A percentile compares a stretch with the other conserved stretches of the same genome.
Conservation (phyloP, 2,888 invertebrate genomes). For the Vannuccia rotundouncinata region DNA sequence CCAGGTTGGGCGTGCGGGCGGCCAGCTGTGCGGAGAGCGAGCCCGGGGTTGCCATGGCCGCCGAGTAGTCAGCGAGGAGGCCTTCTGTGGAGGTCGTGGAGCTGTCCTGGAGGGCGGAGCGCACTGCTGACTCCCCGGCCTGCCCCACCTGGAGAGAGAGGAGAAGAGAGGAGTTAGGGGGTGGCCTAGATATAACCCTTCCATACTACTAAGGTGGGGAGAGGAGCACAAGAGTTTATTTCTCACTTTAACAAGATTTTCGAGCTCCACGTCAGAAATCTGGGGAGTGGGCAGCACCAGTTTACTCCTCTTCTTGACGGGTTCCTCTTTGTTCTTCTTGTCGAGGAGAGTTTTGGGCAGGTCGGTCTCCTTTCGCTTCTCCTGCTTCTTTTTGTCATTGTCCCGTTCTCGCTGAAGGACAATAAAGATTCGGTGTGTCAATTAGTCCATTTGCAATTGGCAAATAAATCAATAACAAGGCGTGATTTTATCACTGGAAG, state of each 20-base stretch:
- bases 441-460: too few relatives aligned
- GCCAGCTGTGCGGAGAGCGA: neutral
- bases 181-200: too few relatives aligned
- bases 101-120: neutral
- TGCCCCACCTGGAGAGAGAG: neutral
- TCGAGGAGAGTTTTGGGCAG: slow-evolving; percentile 75
- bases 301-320: slow-evolving; percentile 83
- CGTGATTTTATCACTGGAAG: too few relatives aligned
- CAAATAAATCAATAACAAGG: too few relatives aligned
- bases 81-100: neutral
- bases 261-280: slow-evolving; percentile 73
- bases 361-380: slow-evolving; percentile 89
- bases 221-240: too few relatives aligned
- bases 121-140: slow-evolving; percentile 13
- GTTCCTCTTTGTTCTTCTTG: slow-evolving; percentile 62
- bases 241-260: slow-evolving; percentile 31
- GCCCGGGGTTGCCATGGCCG: slow-evolving; percentile 16
- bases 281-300: slow-evolving; percentile 91
- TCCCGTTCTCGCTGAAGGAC: slow-evolving; percentile 70
- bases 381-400: slow-evolving; percentile 88
- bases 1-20: neutral
- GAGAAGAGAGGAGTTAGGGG: neutral
- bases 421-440: slow-evolving; percentile 63
- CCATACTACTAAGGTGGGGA: neutral
- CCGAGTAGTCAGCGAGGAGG: neutral